phyloP scores from a whole-genome alignment of 1,140 invertebrate genomes.

The Drosophila nebulosa region DNA sequence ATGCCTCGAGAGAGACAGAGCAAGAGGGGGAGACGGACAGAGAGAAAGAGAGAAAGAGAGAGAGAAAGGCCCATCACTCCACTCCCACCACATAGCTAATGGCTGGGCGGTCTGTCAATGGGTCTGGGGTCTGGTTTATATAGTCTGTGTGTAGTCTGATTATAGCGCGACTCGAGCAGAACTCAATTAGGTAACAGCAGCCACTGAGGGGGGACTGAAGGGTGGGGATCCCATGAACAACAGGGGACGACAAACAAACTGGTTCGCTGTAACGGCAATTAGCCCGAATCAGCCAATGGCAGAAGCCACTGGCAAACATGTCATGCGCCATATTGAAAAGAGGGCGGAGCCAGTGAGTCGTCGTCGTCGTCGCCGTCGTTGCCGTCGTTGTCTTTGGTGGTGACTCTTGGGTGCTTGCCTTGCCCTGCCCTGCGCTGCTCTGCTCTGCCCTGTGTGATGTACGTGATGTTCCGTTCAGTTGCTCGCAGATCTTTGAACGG shows the following conservation, averaged over 20 bases:
- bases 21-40: background rate
- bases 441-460: conserved; percentile 19
- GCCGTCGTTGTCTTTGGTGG: conserved; percentile 28
- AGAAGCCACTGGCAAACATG: conserved; percentile 14
- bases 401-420: conserved; percentile 43
- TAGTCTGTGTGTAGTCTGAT: conserved; percentile 54
- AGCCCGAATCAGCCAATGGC: conserved; percentile 40
- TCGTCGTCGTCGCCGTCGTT: no score
- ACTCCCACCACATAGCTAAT: conserved; percentile 33
- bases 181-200: conserved; percentile 66
- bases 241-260: conserved; percentile 32
- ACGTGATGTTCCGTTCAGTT: conserved; percentile 65
- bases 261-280: conserved; percentile 40
- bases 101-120: conserved; percentile 39
- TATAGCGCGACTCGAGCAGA: conserved; percentile 70
- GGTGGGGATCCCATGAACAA: conserved; percentile 20
- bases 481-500: conserved; percentile 76
- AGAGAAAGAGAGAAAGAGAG: background rate
- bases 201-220: background rate
- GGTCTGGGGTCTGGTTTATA: conserved; percentile 30
- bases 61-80: background rate
- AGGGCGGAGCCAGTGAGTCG: conserved; percentile 45
- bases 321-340: conserved; percentile 73
- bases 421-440: no score
- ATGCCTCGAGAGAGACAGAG: conserved; percentile 50